Base-by-base conservation (phyloP, 2,888 invertebrate species). In the Creontiades dilutus region DNA sequence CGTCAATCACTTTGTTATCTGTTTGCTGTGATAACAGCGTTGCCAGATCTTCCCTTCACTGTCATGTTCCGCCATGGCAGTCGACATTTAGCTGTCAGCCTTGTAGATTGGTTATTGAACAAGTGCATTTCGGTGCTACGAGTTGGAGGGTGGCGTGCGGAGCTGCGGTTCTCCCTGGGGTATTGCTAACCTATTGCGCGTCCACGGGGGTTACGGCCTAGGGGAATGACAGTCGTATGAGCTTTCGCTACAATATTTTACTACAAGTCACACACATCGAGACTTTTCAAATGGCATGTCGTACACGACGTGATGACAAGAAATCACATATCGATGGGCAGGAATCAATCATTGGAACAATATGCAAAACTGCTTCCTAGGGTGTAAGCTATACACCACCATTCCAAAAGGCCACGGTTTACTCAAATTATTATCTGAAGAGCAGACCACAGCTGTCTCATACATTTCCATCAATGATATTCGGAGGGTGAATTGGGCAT, bases 1-100 rank as follows among this genome's bases (percentile, higher is more conserved):
- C 78, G 78, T 28, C 78, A 78, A 78, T 78, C 78, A 78, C 78
- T 47, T n/a, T 78, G 78, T 78, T 78, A 78, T 78, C 78, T 78
- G 46, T 37, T 78, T 68, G 19, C 78, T 46, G 78, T 78, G 78
- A 78, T 78, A 78, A 78, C 78, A 78, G 78, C 78, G 78, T 78
- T 78, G 78, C 78, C 78, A 78, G 78, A 78, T 78, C 68, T 23
- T 68, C 68, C 68, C 68, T 68, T 68, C 78, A 78, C 78, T 78
- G 78, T 78, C 78, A 78, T 46, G 78, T 78, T 78, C 78, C 46
- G 46, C 78, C 46, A 47, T 47, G 46, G 46, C 46, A 78, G 46
- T n/a, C 47, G 78, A 78, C 78, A 47, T 78, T 78, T 19, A 47
- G 46, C 78, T 78, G 78, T 78, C 78, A 78, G 46, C 46, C 16